phyloP scores from a whole-genome alignment of 1,140 invertebrate species.

The Pogonus chalceus region DNA sequence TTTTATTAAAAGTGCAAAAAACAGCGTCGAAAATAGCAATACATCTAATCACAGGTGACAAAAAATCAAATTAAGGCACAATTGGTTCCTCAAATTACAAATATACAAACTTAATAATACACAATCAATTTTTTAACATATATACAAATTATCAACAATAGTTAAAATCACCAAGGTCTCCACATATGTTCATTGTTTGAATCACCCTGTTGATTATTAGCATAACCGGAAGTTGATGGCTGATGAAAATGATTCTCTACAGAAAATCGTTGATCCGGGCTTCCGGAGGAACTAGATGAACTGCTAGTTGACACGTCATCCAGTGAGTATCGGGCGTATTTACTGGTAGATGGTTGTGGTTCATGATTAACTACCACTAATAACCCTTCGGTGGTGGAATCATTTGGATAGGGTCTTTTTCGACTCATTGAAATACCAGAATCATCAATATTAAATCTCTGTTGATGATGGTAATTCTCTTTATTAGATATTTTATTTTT shows the following conservation, averaged over 20 bases:
- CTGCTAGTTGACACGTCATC: slow-evolving; percentile 10
- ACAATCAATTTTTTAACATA: too few relatives aligned
- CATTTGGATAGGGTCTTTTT: background rate
- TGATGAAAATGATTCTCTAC: background rate
- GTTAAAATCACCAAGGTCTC: slow-evolving; percentile 15
- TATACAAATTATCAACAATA: too few relatives aligned
- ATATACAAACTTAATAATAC: too few relatives aligned
- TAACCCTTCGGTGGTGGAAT: background rate
- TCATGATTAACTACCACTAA: background rate
- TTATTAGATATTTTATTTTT: background rate
- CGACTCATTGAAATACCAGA: too few relatives aligned
- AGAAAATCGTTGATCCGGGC: slow-evolving; percentile 5
- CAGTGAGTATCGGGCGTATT: background rate
- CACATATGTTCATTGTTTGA: slow-evolving; percentile 14
- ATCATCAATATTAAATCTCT: too few relatives aligned
- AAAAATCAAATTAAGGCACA: too few relatives aligned
- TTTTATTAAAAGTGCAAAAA: too few relatives aligned
- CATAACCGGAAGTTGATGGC: background rate
- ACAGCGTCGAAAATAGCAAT: too few relatives aligned
- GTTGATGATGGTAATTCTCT: background rate
- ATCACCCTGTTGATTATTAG: slow-evolving; percentile 10
- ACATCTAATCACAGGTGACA: too few relatives aligned
- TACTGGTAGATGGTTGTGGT: background rate
- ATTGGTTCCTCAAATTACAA: too few relatives aligned
- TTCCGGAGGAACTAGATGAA: slow-evolving; percentile 1